Base-by-base conservation (phyloP, 2,113 vertebrate genomes). In the Sebastes schlegelii region DNA sequence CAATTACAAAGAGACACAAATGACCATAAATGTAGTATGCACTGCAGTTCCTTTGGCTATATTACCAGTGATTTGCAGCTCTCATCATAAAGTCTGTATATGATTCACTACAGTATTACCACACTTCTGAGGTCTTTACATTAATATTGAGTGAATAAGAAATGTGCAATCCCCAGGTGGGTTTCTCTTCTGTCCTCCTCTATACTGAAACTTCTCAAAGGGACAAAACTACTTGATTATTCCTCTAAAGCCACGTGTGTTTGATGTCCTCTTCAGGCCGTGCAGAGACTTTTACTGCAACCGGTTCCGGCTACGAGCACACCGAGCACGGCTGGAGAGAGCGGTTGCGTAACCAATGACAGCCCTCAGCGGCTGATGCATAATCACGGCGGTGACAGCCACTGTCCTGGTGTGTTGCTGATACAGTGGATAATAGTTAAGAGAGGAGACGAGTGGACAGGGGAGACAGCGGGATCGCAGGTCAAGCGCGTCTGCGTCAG, bases 381-480 rank as follows among this genome's bases (percentile, higher is more conserved):
- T 73, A 57, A 88, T 89, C 85, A 83, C 6, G 43, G 88, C 89
- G 87, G 58, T 14, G 58, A 40, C 58, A 61, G 26, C 16, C 16
- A 86, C 79, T 54, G 85, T 86, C 74, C 63, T 76, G 87, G 60
- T 86, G 84, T 68, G 86, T 21, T 89, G 91, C 86, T 90, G 79
- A 89, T 87, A 79, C 90, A 90, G 78, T 77, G 74, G 57, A 81
- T 83, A 67, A 82, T 34, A 13, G 40, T 79, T 76, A 26, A 55
- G 52, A 75, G 75, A 79, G 64, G n/a, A 76, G 82, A 80, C 16
- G n/a, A 84, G 74, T 49, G 61, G 82, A 85, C 66, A 52, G 66
- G 21, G 13, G 17, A 57, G 55, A 86, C 83, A 62, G 78, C 3
- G 63, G 86, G 76, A 26, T 89, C 76, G 34, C n/a, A 64, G 87